Evolutionary conservation across 2,113 vertebrate species (phyloP).

Genomic region (Petrocephalus zakoni): DNA sequence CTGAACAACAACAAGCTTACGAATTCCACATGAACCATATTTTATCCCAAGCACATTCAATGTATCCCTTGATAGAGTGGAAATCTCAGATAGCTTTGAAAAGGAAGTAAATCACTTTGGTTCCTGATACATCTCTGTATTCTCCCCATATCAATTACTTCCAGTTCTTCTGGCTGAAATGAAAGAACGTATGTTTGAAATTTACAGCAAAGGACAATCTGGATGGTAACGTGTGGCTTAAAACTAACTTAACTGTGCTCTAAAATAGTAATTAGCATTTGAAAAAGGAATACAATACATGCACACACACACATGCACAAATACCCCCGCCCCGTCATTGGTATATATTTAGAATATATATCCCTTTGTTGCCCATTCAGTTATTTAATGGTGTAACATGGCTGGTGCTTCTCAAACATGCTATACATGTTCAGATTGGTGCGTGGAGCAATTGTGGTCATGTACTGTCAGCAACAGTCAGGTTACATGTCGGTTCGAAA

Average conservation of each 20-base stretch:
- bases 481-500: neutral
- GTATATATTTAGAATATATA: neutral
- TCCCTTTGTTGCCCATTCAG: neutral
- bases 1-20: neutral
- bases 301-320: neutral
- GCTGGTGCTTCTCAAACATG: neutral
- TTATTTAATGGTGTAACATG: neutral
- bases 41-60: slow-evolving; percentile 14
- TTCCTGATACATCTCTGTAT: slow-evolving; percentile 2
- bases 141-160: neutral
- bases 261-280: neutral
- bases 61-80: neutral
- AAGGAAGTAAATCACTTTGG: slow-evolving; percentile 4
- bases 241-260: neutral
- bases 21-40: slow-evolving; percentile 10
- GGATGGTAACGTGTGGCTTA: neutral
- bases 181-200: neutral
- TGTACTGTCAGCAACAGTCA: neutral
- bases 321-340: neutral
- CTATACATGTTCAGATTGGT: neutral
- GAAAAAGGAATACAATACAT: neutral
- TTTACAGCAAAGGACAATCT: neutral
- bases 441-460: neutral
- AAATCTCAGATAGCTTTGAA: neutral
- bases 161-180: slow-evolving; percentile 6